A percentile compares a stretch with the other conserved stretches of the same genome.
Evolutionary conservation across 2,888 invertebrate genomes (phyloP).

Genomic region (Plagiodera versicolora): DNA sequence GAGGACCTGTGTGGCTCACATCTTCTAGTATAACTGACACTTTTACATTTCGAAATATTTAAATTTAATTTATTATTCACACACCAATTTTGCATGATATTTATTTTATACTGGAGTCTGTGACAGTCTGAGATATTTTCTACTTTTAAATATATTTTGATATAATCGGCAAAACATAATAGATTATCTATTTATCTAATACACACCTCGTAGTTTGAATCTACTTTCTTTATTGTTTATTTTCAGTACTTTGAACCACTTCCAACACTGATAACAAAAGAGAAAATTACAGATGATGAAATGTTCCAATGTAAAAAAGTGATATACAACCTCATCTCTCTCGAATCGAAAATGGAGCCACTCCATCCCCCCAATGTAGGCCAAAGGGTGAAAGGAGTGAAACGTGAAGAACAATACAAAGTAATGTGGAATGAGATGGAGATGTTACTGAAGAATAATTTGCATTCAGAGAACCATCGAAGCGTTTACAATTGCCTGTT

Average conservation of each 20-base stretch:
- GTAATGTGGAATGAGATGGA: constrained; percentile 89
- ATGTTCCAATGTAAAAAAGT: constrained; percentile 84
- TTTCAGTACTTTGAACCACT: constrained; percentile 79
- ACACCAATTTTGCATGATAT: no score
- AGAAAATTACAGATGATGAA: constrained; percentile 82
- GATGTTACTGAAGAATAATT: constrained; percentile 74
- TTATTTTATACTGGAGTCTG: no score
- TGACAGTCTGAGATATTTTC: no score
- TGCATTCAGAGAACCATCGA: constrained; percentile 77
- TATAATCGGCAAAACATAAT: no score
- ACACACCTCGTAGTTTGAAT: no score
- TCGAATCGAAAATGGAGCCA: constrained; percentile 83
- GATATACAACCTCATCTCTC: constrained; percentile 75
- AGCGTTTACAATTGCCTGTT: constrained; percentile 77
- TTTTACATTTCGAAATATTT: no score
- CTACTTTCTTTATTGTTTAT: constrained; percentile 6
- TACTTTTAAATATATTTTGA: no score
- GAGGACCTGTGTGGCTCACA: no score
- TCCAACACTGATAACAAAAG: constrained; percentile 77
- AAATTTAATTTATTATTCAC: no score
- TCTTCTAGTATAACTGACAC: no score
- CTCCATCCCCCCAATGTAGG: constrained; percentile 72
- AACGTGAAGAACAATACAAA: constrained; percentile 88
- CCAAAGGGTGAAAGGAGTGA: constrained; percentile 62
- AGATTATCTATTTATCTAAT: no score